phyloP scores from a whole-genome alignment of 1,140 invertebrate species.

The Nebria ingens region DNA sequence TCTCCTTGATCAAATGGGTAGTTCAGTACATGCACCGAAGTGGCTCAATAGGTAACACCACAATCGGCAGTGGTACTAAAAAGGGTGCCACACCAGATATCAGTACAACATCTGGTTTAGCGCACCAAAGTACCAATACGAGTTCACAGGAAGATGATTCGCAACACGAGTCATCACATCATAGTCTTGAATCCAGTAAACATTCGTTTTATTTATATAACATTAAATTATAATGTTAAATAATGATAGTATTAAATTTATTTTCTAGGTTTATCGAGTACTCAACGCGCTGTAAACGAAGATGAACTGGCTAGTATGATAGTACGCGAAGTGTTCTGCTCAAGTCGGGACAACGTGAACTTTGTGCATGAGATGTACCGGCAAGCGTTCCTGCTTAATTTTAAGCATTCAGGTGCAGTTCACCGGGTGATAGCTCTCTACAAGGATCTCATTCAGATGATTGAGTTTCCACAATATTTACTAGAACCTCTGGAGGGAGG shows the following conservation, averaged over 20 bases:
- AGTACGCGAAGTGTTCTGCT: slow-evolving; percentile 80
- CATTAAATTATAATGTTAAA: neutral
- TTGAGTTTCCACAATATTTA: slow-evolving; percentile 76
- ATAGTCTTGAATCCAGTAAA: slow-evolving; percentile 32
- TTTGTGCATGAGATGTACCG: slow-evolving; percentile 90
- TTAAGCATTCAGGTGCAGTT: slow-evolving; percentile 77
- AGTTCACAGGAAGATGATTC: slow-evolving; percentile 25
- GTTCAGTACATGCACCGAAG: slow-evolving; percentile 63
- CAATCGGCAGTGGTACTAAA: too few species aligned
- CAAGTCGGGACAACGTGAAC: slow-evolving; percentile 84
- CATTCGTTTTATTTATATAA: neutral
- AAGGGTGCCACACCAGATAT: slow-evolving; percentile 25
- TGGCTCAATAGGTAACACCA: neutral
- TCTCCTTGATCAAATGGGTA: slow-evolving; percentile 81
- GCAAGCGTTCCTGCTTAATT: slow-evolving; percentile 85
- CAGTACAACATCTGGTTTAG: neutral
- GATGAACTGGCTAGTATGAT: slow-evolving; percentile 38
- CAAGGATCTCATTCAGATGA: slow-evolving; percentile 92
- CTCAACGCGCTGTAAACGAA: slow-evolving; percentile 24
- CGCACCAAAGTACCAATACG: neutral
- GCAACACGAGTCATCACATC: slow-evolving; percentile 23
- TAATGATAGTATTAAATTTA: neutral
- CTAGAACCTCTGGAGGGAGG: slow-evolving; percentile 60
- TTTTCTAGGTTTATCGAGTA: slow-evolving; percentile 25
- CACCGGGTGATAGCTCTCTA: slow-evolving; percentile 87